phyloP scores from a whole-genome alignment of 2,888 invertebrate genomes.

The Pristionchus mayeri region DNA sequence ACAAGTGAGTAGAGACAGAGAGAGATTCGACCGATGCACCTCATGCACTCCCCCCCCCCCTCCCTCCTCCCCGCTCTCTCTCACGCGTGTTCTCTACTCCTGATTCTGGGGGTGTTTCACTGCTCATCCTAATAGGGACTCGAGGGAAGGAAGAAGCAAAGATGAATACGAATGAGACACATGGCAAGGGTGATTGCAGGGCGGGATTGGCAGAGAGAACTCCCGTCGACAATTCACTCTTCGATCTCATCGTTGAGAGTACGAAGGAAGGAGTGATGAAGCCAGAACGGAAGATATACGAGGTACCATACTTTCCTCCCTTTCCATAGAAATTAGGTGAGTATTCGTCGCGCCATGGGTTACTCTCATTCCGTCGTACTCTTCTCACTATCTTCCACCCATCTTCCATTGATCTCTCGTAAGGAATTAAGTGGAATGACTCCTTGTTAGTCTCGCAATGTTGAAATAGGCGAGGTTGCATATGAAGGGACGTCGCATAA shows the following conservation, averaged over 20 bases:
- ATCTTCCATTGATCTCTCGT: neutral
- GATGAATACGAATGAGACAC: neutral
- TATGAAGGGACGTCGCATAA: too few relatives aligned
- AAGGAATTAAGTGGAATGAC: neutral
- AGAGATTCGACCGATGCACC: constrained; percentile 16
- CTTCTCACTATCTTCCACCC: neutral
- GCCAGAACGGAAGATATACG: constrained; percentile 20
- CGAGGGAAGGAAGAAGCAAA: neutral
- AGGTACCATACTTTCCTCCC: too few relatives aligned
- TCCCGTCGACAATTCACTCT: constrained; percentile 34
- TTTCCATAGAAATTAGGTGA: too few relatives aligned
- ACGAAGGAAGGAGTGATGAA: constrained; percentile 48
- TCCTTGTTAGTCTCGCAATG: neutral
- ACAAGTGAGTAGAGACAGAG: constrained; percentile 25
- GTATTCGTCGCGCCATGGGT: too few relatives aligned
- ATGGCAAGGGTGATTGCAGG: too few relatives aligned
- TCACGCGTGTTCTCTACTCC: neutral
- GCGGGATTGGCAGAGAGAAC: neutral
- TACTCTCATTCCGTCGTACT: neutral
- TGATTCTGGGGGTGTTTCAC: neutral
- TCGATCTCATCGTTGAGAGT: constrained; percentile 46
- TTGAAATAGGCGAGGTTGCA: too few relatives aligned
- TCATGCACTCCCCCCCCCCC: neutral
- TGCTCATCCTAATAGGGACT: neutral
- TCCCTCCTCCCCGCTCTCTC: neutral